phyloP scores from a whole-genome alignment of 2,888 invertebrate genomes.

The Nemoura dubitans region DNA sequence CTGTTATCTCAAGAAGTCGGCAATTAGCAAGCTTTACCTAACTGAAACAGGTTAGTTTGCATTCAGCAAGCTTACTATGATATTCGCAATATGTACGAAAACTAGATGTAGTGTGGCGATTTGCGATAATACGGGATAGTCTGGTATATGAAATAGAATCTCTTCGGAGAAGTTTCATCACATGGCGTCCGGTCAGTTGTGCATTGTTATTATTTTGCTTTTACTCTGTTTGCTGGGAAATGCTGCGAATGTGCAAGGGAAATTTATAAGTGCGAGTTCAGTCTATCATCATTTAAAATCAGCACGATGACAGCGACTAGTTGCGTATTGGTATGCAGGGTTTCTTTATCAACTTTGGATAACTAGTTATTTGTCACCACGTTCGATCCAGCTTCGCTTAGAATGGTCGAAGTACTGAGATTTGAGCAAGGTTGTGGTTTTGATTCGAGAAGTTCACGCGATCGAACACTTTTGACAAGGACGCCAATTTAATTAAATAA shows the following conservation, averaged over 20 bases:
- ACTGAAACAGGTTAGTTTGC: conserved; percentile 22
- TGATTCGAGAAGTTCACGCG: background rate
- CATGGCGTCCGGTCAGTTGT: background rate
- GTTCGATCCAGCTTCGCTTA: background rate
- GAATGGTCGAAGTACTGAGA: background rate
- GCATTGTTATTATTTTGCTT: background rate
- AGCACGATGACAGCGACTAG: background rate
- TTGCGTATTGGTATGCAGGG: background rate
- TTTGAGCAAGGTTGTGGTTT: background rate
- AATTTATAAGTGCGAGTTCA: background rate
- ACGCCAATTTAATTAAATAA: background rate
- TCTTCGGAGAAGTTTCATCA: background rate
- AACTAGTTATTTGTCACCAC: background rate
- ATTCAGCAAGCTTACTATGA: background rate
- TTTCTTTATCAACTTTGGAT: background rate
- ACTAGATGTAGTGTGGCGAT: conserved; percentile 14
- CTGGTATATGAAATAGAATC: background rate
- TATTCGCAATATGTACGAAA: background rate
- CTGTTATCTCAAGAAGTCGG: background rate
- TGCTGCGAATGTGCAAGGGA: background rate
- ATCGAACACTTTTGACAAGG: background rate
- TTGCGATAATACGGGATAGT: conserved; percentile 29
- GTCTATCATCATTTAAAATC: background rate
- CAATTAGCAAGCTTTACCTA: conserved; percentile 22
- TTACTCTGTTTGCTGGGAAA: background rate